Evolutionary conservation across 2,888 invertebrate species (phyloP), one percentile per base, ranked within the genome.

Genomic region (Parasteatoda lunata): DNA sequence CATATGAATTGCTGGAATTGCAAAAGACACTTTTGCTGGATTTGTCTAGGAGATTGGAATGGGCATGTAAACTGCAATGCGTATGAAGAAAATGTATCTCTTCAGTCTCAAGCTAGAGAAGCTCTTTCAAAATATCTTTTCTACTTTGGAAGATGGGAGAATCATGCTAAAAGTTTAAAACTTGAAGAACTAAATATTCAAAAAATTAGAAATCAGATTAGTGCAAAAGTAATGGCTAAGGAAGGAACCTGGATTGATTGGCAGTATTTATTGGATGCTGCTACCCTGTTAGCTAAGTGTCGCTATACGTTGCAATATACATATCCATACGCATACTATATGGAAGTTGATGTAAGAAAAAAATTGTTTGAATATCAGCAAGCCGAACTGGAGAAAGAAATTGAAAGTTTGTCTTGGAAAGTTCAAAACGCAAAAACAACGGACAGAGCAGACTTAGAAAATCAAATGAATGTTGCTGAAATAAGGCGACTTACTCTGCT

Each of bases 231-330:
- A 95, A 96, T 96, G 91, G 96, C 92, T 77, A 93, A 97, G 84
- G 95, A 97, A 91, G 99, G 99, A 30, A 99, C 99, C 0, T 99
- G 99, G 99, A 99, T 99, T 90, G 99, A 99, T 93, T 99, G 99
- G 99, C 99, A 99, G 93, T 98, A 99, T 93, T 94, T 99, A 71
- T 96, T 98, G 92, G 96, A 96, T 91, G 97, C 99, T 6, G 98
- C 99, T 49, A 94, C 95, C 85, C 93, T 99, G 66, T 93, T 99
- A 88, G 98, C 98, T 82, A 97, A 92, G 92, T 99, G 98, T 92
- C 95, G 99, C 89, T 99, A 99, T 92, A 98, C 99, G 3, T 94
- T 99, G 81, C 98, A 99, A 92, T 99, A 98, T 92, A 99, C 99
- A 75, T 99, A 99, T 93, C 99, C 99, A 0, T 99, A 96, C 93